Base-by-base conservation (phyloP, 2,113 vertebrate species). In the Sinosuthora webbiana region DNA sequence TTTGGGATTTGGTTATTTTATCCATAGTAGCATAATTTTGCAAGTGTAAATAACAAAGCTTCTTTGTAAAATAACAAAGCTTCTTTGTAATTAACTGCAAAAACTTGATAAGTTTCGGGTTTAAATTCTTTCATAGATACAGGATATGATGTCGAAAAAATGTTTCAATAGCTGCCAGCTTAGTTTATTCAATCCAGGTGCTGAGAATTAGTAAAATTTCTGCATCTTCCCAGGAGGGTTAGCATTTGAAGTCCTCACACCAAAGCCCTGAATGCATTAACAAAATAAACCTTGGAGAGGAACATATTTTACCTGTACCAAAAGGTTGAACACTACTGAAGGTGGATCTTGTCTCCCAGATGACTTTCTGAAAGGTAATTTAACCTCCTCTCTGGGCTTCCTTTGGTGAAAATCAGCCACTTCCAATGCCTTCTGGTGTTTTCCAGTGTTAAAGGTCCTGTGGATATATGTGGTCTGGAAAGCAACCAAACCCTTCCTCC, bases 61-160 rank as follows among this genome's bases (percentile, higher is more conserved):
- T 71, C 49, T 75, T 71, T 62, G 11, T 50, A 81, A 88, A 78
- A 14, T 63, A 74, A 45, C 19, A 65, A 9, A 39, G 2, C 22
- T 83, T n/a, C 37, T 70, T 83, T 67, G 9, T 31, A 78, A 73
- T 21, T n/a, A 47, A 31, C 15, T 52, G 28, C n/a, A 37, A 25
- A 83, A 31, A 28, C 35, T 65, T 31, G 9, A n/a, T 57, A 49
- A 45, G 3, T 42, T 93, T 56, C 2, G 7, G 2, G 8, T 50
- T 73, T 65, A 57, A 73, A 59, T 44, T 73, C 8, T 28, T 6
- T 65, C 33, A 62, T 10, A 57, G 50, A 13, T 44, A 50, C 7
- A 62, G 9, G 9, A 42, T 62, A 13, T 0, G 0, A 35, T 45
- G 10, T 42, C 14, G 37, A 69, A 69, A 86, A 33, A 4, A 39